Conservation (phyloP, 2,888 invertebrate species). For the Drosophila neotestacea region DNA sequence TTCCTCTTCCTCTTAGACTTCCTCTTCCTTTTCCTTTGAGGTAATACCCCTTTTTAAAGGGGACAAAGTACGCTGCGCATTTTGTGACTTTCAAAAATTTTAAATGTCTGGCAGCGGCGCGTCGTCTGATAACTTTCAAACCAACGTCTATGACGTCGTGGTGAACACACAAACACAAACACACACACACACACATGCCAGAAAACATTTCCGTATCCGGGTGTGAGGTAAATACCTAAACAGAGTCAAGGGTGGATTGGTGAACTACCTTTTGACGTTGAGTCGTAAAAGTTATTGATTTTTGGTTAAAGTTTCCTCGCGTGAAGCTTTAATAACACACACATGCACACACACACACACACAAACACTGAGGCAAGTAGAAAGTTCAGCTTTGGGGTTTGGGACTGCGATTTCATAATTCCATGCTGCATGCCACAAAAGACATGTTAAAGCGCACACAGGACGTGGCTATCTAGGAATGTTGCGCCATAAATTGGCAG, state of each 20-base stretch:
- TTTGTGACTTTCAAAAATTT: constrained; percentile 38
- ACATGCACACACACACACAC: constrained; percentile 10
- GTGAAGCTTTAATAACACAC: constrained; percentile 46
- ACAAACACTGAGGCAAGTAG: not conserved
- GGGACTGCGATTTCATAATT: constrained; percentile 39
- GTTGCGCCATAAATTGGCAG: constrained; percentile 58
- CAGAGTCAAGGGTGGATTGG: constrained; percentile 48
- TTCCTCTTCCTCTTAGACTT: not conserved
- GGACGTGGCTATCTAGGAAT: constrained; percentile 52
- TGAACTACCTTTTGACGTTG: constrained; percentile 51
- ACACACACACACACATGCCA: constrained; percentile 19
- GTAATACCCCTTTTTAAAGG: constrained; percentile 2
- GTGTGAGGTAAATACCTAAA: constrained; percentile 56
- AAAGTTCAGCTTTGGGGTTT: not conserved
- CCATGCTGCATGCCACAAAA: constrained; percentile 57
- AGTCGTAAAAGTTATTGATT: constrained; percentile 61
- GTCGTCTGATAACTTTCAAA: constrained; percentile 65
- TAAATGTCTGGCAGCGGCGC: constrained; percentile 56
- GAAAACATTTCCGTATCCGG: constrained; percentile 53
- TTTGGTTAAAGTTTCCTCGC: constrained; percentile 54
- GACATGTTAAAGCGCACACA: constrained; percentile 56
- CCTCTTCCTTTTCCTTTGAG: not conserved
- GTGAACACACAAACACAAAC: constrained; percentile 16
- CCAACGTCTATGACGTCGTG: constrained; percentile 38
- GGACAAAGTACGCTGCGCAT: constrained; percentile 18